Evolutionary conservation across 2,113 vertebrate species (phyloP).

Genomic region (Callipepla californica): DNA sequence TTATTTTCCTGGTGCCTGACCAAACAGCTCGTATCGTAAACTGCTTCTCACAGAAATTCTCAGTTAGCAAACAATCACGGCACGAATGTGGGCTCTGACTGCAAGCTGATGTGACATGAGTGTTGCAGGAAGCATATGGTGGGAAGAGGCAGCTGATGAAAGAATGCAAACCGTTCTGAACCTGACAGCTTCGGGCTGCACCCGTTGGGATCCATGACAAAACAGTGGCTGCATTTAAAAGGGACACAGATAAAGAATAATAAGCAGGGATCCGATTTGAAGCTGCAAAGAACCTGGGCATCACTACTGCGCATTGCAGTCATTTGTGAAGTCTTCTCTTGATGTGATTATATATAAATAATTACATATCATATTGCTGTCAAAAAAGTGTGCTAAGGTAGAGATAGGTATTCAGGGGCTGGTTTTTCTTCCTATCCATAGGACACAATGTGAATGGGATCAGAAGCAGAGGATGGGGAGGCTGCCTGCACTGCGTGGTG

Average conservation of each 20-base stretch:
- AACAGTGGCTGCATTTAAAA: neutral
- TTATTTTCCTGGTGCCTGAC: neutral
- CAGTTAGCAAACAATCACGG: slow-evolving; percentile 56
- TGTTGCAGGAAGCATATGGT: neutral
- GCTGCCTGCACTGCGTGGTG: neutral
- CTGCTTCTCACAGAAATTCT: slow-evolving; percentile 14
- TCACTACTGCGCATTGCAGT: neutral
- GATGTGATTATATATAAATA: slow-evolving; percentile 1
- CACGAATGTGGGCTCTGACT: neutral
- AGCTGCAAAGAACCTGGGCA: neutral
- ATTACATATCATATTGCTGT: neutral
- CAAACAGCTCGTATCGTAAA: slow-evolving; percentile 12
- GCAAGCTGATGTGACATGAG: slow-evolving; percentile 40
- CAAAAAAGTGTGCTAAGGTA: too few species aligned
- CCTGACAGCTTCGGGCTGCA: neutral
- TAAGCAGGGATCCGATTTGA: neutral
- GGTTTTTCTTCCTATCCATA: slow-evolving; percentile 6
- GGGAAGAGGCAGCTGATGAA: slow-evolving; percentile 9
- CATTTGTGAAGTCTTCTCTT: neutral
- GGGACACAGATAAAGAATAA: neutral
- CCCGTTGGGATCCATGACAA: neutral
- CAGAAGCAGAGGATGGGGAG: neutral
- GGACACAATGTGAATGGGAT: slow-evolving; percentile 50
- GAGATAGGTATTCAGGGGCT: too few species aligned
- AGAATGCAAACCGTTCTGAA: neutral